A percentile compares a stretch with the other conserved stretches of the same genome.
Evolutionary conservation across 2,113 vertebrate species (phyloP).

Genomic region (Myiozetetes cayanensis): DNA sequence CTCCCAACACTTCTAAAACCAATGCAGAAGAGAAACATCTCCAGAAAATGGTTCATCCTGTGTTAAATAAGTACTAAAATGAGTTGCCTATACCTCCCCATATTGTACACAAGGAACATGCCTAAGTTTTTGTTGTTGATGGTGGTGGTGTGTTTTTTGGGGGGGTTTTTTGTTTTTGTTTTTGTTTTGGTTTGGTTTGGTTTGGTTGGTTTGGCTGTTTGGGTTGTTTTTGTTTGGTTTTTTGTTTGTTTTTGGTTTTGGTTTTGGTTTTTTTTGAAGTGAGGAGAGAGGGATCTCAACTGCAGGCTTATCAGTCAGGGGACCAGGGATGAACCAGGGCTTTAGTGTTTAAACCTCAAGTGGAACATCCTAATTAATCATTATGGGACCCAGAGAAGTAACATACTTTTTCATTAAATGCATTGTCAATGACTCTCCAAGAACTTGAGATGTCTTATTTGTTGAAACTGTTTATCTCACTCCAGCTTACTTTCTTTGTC

Average conservation of each 20-base stretch:
- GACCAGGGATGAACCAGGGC: not conserved
- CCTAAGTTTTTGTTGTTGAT: not conserved
- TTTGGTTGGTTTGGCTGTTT: too few relatives aligned
- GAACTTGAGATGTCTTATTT: not conserved
- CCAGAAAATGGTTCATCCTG: not conserved
- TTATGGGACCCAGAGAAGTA: not conserved
- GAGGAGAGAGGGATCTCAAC: not conserved
- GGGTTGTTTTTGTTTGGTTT: too few relatives aligned
- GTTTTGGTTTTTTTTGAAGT: not conserved
- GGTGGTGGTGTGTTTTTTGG: too few relatives aligned
- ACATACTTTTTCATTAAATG: not conserved
- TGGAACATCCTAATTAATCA: not conserved
- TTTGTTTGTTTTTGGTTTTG: not conserved
- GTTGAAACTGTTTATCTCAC: not conserved
- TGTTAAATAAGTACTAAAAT: not conserved
- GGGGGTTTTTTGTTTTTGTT: not conserved
- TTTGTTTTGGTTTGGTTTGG: too few relatives aligned
- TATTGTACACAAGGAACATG: not conserved
- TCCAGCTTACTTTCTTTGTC: not conserved
- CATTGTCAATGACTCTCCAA: not conserved
- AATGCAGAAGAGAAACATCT: not conserved
- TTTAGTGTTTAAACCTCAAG: not conserved
- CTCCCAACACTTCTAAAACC: rapidly evolving
- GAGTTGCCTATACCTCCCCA: not conserved
- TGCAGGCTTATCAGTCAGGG: not conserved